Percentiles rank a stretch among this genome's conserved stretches.
phyloP scores from a whole-genome alignment of 2,797 vertebrate genomes.

The Carapus acus region DNA sequence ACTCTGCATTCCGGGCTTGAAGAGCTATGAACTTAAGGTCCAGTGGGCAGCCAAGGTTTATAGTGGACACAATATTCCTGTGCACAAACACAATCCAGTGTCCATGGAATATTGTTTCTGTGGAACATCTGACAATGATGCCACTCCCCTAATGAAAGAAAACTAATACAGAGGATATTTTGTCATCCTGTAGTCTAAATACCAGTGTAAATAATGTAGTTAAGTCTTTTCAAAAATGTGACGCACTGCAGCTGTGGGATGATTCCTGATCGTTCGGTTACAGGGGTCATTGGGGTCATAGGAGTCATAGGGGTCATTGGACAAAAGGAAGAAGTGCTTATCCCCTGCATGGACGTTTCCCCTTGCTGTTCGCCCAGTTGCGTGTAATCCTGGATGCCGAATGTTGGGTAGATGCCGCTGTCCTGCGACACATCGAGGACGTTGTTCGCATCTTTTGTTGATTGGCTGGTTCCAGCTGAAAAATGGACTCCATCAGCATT shows the following conservation, averaged over 20 bases:
- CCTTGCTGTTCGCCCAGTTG: constrained; percentile 13
- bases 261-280: constrained; percentile 85
- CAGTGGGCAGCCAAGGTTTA: constrained; percentile 89
- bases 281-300: constrained; percentile 76
- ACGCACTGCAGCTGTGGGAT: constrained; percentile 90
- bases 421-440: constrained; percentile 41
- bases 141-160: no score
- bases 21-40: constrained; percentile 94
- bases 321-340: constrained; percentile 48
- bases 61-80: constrained; percentile 95
- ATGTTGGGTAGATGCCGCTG: constrained; percentile 45
- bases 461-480: constrained; percentile 3
- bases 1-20: constrained; percentile 92
- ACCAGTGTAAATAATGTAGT: no score
- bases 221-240: neutral
- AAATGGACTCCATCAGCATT: neutral
- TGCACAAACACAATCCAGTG: constrained; percentile 1
- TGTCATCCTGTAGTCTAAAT: no score
- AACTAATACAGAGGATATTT: no score
- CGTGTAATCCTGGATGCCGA: constrained; percentile 31
- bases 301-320: constrained; percentile 82
- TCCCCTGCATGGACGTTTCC: constrained; percentile 10
- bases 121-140: no score
- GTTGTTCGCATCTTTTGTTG: neutral
- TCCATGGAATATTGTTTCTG: no score